A percentile compares a stretch with the other conserved stretches of the same genome.
These are phyloP conservation scores for Cancer borealis DNA, from an alignment of 2,888 invertebrate species.

Conservation along the genomic window DNA sequence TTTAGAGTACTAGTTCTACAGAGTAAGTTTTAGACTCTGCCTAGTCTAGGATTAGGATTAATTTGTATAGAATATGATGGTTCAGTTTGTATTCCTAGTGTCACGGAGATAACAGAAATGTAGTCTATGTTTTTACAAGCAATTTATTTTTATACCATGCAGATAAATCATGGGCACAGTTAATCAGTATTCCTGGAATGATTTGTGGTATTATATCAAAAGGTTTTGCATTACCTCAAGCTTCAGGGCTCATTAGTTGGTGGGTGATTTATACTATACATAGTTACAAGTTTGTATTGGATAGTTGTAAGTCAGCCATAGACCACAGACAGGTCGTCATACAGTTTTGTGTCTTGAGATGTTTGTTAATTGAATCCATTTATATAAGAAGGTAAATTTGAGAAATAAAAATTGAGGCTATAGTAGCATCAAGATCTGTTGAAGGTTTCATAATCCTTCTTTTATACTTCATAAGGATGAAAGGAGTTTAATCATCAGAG, in stretches of 20 bases:
- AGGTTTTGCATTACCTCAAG: conserved; percentile 69
- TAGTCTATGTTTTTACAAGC: conserved; percentile 63
- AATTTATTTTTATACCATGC: conserved; percentile 73
- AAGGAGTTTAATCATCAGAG: neutral
- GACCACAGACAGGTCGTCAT: conserved; percentile 56
- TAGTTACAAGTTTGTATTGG: conserved; percentile 50
- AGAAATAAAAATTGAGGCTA: conserved; percentile 61
- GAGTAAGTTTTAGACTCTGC: conserved; percentile 58
- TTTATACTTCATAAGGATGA: neutral
- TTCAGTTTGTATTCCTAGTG: conserved; percentile 51
- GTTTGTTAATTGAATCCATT: conserved; percentile 57
- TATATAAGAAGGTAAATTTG: conserved; percentile 58
- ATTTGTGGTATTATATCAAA: conserved; percentile 67
- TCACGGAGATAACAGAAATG: conserved; percentile 49
- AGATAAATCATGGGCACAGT: conserved; percentile 66
- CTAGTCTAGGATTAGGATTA: conserved; percentile 70
- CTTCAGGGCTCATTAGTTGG: conserved; percentile 54
- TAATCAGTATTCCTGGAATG: conserved; percentile 71
- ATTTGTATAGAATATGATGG: conserved; percentile 65
- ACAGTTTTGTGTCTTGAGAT: conserved; percentile 57
- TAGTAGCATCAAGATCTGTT: conserved; percentile 48
- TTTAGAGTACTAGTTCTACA: conserved; percentile 26
- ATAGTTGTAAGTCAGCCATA: conserved; percentile 56
- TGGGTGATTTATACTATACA: conserved; percentile 50
- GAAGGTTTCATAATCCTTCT: neutral